Conservation (phyloP, 2,888 invertebrate species). For the Phasia obesa region DNA sequence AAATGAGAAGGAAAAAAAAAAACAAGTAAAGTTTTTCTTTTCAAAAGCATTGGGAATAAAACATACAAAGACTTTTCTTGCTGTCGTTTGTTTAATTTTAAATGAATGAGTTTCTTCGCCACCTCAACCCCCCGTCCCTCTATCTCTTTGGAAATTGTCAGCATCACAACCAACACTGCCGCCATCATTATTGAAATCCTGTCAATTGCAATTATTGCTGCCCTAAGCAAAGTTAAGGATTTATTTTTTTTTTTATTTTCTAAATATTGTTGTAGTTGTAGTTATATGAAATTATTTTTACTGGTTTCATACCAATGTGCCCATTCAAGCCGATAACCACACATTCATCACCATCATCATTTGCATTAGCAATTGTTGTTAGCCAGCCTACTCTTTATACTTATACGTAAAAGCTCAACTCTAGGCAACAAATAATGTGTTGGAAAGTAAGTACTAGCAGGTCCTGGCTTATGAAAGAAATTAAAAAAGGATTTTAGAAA, state of each 20-base stretch:
- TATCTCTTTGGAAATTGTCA: neutral
- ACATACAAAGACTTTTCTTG: conserved; percentile 14
- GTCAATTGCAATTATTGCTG: conserved; percentile 80
- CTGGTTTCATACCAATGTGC: conserved; percentile 19
- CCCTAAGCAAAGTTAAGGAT: conserved; percentile 72
- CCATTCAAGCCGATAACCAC: conserved; percentile 70
- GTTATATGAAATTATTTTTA: conserved; percentile 39
- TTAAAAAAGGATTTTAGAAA: conserved; percentile 4
- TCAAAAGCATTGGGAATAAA: conserved; percentile 42
- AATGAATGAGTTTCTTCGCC: conserved; percentile 25
- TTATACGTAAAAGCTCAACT: conserved; percentile 16
- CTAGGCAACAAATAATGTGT: conserved; percentile 50
- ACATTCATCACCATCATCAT: conserved; percentile 63
- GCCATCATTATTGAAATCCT: conserved; percentile 73
- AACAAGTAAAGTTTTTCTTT: conserved; percentile 39
- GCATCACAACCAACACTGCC: conserved; percentile 1
- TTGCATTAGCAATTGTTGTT: neutral
- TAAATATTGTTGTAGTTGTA: conserved; percentile 37
- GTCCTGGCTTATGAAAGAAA: neutral
- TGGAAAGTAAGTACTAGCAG: neutral
- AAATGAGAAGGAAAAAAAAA: conserved; percentile 9
- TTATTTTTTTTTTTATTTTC: conserved; percentile 54
- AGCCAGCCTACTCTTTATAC: conserved; percentile 17
- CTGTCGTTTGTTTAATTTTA: conserved; percentile 26
- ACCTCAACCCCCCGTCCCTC: no score